phyloP scores from a whole-genome alignment of 1,140 invertebrate species.

The Neotoxoptera formosana region DNA sequence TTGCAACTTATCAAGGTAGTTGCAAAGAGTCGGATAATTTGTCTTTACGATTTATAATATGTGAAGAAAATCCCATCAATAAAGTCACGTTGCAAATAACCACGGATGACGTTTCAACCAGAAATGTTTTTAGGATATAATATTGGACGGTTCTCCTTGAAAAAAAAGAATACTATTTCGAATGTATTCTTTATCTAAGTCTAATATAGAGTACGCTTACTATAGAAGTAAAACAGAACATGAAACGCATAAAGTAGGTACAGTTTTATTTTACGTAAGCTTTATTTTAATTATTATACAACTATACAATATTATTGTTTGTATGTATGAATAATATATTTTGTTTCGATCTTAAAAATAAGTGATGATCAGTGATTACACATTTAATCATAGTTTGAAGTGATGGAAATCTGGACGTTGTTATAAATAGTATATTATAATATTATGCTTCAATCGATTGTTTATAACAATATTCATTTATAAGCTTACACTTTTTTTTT shows the following conservation, averaged over 20 bases:
- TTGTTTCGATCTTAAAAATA: too few relatives aligned
- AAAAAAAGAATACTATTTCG: not conserved
- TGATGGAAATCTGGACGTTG: not conserved
- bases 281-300: too few relatives aligned
- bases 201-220: not conserved
- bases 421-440: not conserved
- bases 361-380: too few relatives aligned
- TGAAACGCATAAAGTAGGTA: not conserved
- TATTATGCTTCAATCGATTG: not conserved
- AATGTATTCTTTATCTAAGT: not conserved
- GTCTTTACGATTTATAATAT: not conserved
- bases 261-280: not conserved
- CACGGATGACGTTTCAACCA: not conserved
- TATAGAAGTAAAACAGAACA: too few relatives aligned
- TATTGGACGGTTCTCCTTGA: not conserved
- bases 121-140: not conserved
- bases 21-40: slow-evolving; percentile 39
- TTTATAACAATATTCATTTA: too few relatives aligned
- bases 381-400: too few relatives aligned
- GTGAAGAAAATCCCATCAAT: not conserved
- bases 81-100: not conserved
- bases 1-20: slow-evolving; percentile 44
- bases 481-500: not conserved
- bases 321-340: too few relatives aligned
- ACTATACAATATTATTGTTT: too few relatives aligned